Evolutionary conservation across 2,113 vertebrate species (phyloP).

Genomic region (Rhabdomys dilectus): DNA sequence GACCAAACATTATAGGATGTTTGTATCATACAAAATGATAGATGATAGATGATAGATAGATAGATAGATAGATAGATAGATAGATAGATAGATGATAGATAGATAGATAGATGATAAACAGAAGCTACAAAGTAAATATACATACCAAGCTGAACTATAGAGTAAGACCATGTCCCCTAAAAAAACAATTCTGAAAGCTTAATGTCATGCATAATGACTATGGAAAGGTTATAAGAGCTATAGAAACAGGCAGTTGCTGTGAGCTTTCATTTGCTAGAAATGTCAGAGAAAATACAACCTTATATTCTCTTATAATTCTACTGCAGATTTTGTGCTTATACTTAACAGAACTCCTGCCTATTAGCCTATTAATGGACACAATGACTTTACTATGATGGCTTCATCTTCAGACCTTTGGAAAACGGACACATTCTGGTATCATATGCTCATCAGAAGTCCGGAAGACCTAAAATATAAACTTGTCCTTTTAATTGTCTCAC

Average conservation of each 20-base stretch:
- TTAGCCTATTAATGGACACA: neutral
- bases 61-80: neutral
- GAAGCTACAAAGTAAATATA: neutral
- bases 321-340: neutral
- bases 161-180: neutral
- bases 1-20: neutral
- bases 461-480: neutral
- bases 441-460: neutral
- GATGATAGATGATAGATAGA: no score
- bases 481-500: neutral
- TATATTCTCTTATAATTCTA: neutral
- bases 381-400: neutral
- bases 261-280: neutral
- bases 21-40: neutral
- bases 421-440: neutral
- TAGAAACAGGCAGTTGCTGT: neutral
- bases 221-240: neutral
- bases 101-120: neutral
- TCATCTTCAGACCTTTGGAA: constrained; percentile 15
- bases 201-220: neutral
- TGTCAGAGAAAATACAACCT: neutral
- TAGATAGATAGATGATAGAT: neutral
- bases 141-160: neutral
- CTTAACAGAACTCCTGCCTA: neutral
- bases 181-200: neutral